phyloP scores from a whole-genome alignment of 92 coral and sea anemone species.

The Scolanthus callimorphus region DNA sequence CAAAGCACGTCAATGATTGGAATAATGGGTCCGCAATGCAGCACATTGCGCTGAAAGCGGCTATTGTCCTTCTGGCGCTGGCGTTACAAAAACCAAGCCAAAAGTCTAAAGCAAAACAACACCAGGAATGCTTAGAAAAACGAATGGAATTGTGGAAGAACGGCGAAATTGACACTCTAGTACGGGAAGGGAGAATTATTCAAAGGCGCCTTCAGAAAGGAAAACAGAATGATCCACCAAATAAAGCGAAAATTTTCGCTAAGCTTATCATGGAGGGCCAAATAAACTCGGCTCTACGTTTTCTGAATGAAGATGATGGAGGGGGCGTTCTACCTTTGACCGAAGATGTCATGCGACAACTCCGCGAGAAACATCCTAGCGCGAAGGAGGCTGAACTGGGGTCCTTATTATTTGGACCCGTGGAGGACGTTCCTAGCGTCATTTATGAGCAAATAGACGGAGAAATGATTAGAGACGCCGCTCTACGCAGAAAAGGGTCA shows the following conservation, averaged over 20 bases:
- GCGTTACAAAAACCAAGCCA: slow-evolving; percentile 51
- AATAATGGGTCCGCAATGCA: slow-evolving; percentile 40
- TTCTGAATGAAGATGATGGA: slow-evolving; percentile 28
- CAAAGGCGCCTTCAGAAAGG: slow-evolving; percentile 30
- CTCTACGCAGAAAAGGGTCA: too few relatives aligned
- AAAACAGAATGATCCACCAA: slow-evolving; percentile 32
- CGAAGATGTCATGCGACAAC: slow-evolving; percentile 54
- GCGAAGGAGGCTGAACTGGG: slow-evolving; percentile 33
- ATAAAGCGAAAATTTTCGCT: slow-evolving; percentile 54
- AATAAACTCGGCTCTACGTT: slow-evolving; percentile 42
- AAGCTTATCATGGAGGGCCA: slow-evolving; percentile 2
- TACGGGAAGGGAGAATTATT: slow-evolving; percentile 51
- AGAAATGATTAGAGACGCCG: too few relatives aligned
- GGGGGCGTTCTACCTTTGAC: slow-evolving; percentile 39
- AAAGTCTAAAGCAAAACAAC: slow-evolving; percentile 54
- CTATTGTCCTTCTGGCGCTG: slow-evolving; percentile 45
- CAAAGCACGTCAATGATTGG: slow-evolving; percentile 35
- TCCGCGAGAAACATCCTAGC: slow-evolving; percentile 47
- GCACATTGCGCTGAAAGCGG: slow-evolving; percentile 49
- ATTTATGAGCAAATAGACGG: too few relatives aligned
- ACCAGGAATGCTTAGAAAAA: slow-evolving; percentile 45
- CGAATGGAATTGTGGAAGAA: slow-evolving; percentile 38
- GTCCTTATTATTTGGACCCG: slow-evolving; percentile 24
- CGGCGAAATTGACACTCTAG: slow-evolving; percentile 46
- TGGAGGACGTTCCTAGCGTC: slow-evolving; percentile 21